Percentiles rank a stretch among this genome's conserved stretches.
Evolutionary conservation across 2,797 vertebrate species (phyloP).

Genomic region (Halcyon chelicuti): DNA sequence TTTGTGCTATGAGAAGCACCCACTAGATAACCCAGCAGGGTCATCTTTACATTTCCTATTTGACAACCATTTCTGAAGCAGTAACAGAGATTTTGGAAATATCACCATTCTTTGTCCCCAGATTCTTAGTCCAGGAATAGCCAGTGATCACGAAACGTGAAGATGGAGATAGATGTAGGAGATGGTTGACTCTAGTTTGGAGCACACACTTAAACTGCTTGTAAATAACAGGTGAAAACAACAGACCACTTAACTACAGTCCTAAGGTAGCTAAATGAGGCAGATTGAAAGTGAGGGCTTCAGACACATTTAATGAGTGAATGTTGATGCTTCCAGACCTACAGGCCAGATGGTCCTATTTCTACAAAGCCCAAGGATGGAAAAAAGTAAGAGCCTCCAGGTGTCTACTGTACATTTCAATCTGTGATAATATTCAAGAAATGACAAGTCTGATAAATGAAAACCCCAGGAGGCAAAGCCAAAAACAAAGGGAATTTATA

Average conservation of each 20-base stretch:
- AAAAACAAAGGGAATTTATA: slow-evolving; percentile 30
- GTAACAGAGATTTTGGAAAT: not conserved
- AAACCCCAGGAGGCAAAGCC: slow-evolving; percentile 23
- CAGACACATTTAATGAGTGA: slow-evolving; percentile 61
- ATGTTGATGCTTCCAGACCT: slow-evolving; percentile 72
- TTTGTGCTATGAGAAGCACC: not conserved
- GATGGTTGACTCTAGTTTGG: not conserved
- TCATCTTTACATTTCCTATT: not conserved
- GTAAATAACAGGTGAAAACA: slow-evolving; percentile 28
- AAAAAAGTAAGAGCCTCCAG: slow-evolving; percentile 66
- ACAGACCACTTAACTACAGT: not conserved
- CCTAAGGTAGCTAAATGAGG: slow-evolving; percentile 43
- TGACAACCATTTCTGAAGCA: not conserved
- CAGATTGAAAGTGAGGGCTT: slow-evolving; percentile 56
- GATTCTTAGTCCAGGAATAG: not conserved
- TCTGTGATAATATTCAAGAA: slow-evolving; percentile 61
- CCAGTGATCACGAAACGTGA: not conserved
- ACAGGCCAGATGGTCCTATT: slow-evolving; percentile 61
- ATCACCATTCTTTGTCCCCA: not conserved
- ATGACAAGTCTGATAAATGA: slow-evolving; percentile 59
- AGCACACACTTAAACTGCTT: not conserved
- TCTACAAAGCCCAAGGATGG: slow-evolving; percentile 32
- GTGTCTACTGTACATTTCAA: slow-evolving; percentile 58
- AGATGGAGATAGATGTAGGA: not conserved
- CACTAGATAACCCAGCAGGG: not conserved